Conservation (phyloP, 2,797 vertebrate species). For the Mycteria americana region DNA sequence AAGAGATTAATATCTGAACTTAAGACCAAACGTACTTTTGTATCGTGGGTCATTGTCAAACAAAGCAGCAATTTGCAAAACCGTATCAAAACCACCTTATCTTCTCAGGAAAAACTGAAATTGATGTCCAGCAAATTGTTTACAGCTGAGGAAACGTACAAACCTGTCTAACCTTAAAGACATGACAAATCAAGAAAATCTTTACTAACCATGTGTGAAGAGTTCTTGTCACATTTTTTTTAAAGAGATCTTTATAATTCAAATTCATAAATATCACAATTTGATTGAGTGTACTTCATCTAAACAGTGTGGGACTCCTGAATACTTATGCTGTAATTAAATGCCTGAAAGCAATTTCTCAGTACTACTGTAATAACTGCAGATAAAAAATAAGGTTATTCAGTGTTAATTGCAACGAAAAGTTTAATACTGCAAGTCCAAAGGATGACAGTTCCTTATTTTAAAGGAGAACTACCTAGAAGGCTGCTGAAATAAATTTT, state of each 20-base stretch:
- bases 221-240: background rate
- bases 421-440: background rate
- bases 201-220: background rate
- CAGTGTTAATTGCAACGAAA: background rate
- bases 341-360: background rate
- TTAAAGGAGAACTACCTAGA: background rate
- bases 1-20: background rate
- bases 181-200: background rate
- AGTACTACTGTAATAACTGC: background rate
- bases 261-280: background rate
- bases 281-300: background rate
- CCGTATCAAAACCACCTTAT: background rate
- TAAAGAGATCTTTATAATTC: background rate
- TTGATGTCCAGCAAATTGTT: background rate
- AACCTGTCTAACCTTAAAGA: background rate
- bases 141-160: background rate
- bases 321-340: background rate
- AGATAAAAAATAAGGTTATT: background rate
- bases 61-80: background rate
- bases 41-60: fast-evolving
- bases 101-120: background rate
- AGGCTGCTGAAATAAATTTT: background rate
- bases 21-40: background rate
- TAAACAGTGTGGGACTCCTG: background rate
- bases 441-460: background rate